Evolutionary conservation across 1,140 invertebrate genomes (phyloP).

Genomic region (Drosophila azteca): DNA sequence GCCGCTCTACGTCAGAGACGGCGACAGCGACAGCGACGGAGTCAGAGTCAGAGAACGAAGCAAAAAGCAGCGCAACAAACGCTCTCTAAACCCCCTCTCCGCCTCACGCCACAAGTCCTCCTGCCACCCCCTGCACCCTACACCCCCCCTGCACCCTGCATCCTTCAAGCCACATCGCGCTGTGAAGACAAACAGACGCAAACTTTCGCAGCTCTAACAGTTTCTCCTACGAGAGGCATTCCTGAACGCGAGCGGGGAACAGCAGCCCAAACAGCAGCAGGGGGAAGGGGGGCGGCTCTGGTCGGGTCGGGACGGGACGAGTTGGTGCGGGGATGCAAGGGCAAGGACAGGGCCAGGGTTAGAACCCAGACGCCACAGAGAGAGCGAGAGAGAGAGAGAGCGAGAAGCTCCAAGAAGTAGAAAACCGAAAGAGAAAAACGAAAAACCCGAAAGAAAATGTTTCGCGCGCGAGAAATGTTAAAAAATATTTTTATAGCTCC

Average conservation of each 20-base stretch:
- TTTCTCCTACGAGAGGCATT: slow-evolving; percentile 22
- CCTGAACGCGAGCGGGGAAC: no score
- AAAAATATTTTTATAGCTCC: slow-evolving; percentile 79
- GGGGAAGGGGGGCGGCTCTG: neutral
- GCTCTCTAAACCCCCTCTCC: neutral
- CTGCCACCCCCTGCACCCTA: neutral
- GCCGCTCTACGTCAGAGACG: slow-evolving; percentile 7
- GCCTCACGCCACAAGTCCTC: neutral
- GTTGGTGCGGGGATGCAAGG: slow-evolving; percentile 10
- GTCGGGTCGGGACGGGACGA: no score
- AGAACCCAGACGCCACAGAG: neutral
- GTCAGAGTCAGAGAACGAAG: neutral
- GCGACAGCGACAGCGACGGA: neutral
- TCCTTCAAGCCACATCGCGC: neutral
- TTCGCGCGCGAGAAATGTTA: slow-evolving; percentile 72
- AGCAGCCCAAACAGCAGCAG: neutral
- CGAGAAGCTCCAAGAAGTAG: neutral
- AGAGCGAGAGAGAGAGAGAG: slow-evolving; percentile 2
- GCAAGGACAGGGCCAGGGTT: slow-evolving; percentile 16
- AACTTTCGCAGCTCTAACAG: slow-evolving; percentile 56
- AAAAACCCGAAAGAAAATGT: slow-evolving; percentile 60
- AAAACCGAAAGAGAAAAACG: slow-evolving; percentile 25
- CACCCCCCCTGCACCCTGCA: neutral
- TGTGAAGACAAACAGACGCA: slow-evolving; percentile 49
- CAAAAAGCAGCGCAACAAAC: slow-evolving; percentile 16